phyloP scores from a whole-genome alignment of 2,113 vertebrate genomes.

The Todiramphus chloris region DNA sequence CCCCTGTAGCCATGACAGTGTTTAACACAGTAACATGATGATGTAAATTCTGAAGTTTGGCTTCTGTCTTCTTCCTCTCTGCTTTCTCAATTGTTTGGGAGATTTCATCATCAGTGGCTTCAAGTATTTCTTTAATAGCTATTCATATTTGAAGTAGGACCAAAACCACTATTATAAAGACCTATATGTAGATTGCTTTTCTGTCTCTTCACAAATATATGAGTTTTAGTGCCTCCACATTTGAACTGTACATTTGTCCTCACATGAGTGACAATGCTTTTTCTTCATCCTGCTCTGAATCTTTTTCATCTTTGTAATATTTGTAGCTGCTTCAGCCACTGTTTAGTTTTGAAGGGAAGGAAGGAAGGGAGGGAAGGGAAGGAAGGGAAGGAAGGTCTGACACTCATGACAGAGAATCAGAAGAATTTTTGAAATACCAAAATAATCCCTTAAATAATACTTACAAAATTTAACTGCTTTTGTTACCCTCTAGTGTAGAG shows the following conservation, averaged over 20 bases:
- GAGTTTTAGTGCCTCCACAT: neutral
- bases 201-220: neutral
- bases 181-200: neutral
- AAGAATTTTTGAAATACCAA: neutral
- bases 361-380: neutral
- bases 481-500: neutral
- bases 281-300: neutral
- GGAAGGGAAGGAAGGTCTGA: neutral
- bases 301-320: neutral
- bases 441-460: neutral
- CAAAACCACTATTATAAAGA: neutral
- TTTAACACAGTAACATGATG: neutral
- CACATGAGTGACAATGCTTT: neutral
- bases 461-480: neutral
- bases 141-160: neutral
- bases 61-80: neutral
- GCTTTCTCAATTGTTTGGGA: neutral
- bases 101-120: neutral
- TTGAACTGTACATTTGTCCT: neutral
- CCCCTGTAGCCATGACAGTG: neutral
- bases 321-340: neutral
- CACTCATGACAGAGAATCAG: neutral
- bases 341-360: neutral
- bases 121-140: neutral
- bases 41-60: neutral